phyloP scores from a whole-genome alignment of 2,888 invertebrate genomes.

The Chloroclystis v-ata region DNA sequence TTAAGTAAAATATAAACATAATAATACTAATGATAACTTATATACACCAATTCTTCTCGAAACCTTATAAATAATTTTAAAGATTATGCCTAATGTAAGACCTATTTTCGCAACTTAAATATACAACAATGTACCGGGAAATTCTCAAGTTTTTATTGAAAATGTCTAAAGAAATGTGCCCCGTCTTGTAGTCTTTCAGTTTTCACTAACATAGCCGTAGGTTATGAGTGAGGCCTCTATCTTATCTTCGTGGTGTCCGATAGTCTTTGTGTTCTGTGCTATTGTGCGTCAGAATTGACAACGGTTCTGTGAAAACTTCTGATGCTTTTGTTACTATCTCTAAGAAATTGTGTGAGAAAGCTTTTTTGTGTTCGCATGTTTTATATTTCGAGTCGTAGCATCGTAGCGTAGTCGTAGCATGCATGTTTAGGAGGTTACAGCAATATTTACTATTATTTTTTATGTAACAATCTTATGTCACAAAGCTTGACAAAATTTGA shows the following conservation, averaged over 20 bases:
- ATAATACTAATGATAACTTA: too few relatives aligned
- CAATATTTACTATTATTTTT: too few relatives aligned
- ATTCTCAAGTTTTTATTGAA: background rate
- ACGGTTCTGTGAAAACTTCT: slow-evolving; percentile 41
- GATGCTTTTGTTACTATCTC: slow-evolving; percentile 17
- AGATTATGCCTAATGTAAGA: too few relatives aligned
- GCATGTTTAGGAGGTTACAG: too few relatives aligned
- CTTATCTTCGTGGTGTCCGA: slow-evolving; percentile 57
- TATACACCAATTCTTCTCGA: too few relatives aligned
- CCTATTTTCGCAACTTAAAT: too few relatives aligned
- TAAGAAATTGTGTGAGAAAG: slow-evolving; percentile 8
- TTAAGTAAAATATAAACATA: too few relatives aligned
- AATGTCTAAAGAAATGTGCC: slow-evolving; percentile 18
- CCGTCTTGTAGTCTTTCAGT: slow-evolving; percentile 31
- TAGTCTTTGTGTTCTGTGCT: slow-evolving; percentile 44
- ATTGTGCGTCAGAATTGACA: slow-evolving; percentile 52
- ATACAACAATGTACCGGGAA: background rate
- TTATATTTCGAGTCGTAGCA: too few relatives aligned
- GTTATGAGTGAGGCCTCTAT: slow-evolving; percentile 45
- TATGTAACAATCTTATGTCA: too few relatives aligned
- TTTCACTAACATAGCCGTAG: slow-evolving; percentile 45
- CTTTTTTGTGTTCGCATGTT: background rate
- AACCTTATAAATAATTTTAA: too few relatives aligned
- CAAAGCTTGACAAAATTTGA: too few relatives aligned
- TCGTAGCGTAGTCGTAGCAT: too few relatives aligned